phyloP scores from a whole-genome alignment of 1,140 invertebrate genomes.

The Bombus polaris region DNA sequence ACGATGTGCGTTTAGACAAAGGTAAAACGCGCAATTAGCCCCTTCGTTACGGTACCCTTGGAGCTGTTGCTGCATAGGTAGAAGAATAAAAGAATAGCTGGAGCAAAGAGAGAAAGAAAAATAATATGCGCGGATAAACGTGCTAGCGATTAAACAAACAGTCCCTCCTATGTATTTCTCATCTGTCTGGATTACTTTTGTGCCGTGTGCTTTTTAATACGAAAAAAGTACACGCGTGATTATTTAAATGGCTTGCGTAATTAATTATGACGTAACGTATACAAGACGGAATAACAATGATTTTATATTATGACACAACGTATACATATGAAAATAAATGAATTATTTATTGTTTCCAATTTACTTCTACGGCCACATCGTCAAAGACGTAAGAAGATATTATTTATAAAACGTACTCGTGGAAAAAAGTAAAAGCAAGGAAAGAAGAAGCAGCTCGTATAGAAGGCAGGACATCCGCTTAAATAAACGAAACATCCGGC shows the following conservation, averaged over 20 bases:
- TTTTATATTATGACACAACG: neutral
- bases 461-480: neutral
- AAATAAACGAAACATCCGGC: slow-evolving; percentile 15
- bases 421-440: neutral
- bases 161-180: neutral
- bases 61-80: neutral
- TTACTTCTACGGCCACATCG: neutral
- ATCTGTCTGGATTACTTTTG: neutral
- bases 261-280: no score
- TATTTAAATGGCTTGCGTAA: neutral
- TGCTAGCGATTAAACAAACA: neutral
- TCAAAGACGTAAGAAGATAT: neutral
- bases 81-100: neutral
- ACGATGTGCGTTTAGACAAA: neutral
- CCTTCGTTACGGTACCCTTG: neutral
- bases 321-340: neutral
- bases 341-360: neutral
- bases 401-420: neutral
- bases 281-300: neutral
- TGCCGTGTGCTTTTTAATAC: neutral
- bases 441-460: neutral
- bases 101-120: neutral
- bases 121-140: neutral
- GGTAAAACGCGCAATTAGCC: neutral
- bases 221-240: neutral